Conservation (phyloP, 2,113 vertebrate species). For the Osmerus mordax region DNA sequence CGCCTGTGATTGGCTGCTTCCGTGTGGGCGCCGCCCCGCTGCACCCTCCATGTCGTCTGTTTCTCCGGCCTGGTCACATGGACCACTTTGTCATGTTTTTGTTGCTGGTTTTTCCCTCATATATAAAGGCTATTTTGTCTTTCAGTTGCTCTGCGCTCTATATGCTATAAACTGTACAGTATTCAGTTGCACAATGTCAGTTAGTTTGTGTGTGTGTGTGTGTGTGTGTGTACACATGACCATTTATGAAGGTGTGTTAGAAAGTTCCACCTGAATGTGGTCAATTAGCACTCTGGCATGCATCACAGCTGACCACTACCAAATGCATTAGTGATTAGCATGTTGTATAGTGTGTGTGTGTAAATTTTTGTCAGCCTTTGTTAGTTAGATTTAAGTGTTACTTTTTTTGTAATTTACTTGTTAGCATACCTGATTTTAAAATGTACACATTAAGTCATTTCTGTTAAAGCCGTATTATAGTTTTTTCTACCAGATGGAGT, state of each 20-base stretch:
- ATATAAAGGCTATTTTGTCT: not conserved
- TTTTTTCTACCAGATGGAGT: too few species aligned
- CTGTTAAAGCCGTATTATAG: not conserved
- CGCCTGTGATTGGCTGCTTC: constrained; percentile 7
- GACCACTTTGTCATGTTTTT: not conserved
- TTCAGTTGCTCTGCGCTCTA: not conserved
- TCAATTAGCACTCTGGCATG: constrained; percentile 11
- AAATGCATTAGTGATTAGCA: too few species aligned
- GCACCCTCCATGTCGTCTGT: constrained; percentile 11
- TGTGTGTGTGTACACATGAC: not conserved
- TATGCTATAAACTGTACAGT: too few species aligned
- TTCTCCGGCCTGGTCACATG: constrained; percentile 6
- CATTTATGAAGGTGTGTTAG: constrained; percentile 4
- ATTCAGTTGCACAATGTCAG: not conserved
- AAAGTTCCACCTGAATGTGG: constrained; percentile 7
- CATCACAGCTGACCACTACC: not conserved
- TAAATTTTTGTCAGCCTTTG: too few species aligned
- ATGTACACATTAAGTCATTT: not conserved
- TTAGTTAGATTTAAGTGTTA: too few species aligned
- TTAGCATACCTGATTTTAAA: too few species aligned
- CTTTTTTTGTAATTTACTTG: too few species aligned
- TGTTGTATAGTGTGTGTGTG: too few species aligned
- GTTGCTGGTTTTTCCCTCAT: not conserved
- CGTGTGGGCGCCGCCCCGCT: not conserved
- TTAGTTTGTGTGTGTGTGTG: constrained; percentile 3